Evolutionary conservation across 2,113 vertebrate genomes (phyloP).

Genomic region (Acinonyx jubatus): DNA sequence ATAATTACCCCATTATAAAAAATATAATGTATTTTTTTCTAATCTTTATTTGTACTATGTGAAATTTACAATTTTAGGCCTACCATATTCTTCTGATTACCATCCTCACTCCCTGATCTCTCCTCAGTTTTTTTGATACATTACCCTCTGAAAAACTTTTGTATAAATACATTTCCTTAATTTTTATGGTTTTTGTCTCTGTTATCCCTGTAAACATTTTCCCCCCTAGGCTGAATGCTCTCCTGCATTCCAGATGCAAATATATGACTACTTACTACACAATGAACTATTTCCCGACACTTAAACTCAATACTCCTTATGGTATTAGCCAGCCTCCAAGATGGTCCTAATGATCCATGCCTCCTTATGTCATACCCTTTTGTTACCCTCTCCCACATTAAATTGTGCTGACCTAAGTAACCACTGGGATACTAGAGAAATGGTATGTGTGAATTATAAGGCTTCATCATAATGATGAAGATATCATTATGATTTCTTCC

Average conservation of each 20-base stretch:
- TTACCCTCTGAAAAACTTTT: neutral
- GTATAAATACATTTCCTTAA: neutral
- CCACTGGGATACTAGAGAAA: neutral
- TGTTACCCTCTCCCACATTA: neutral
- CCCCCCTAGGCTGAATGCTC: neutral
- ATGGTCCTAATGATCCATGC: neutral
- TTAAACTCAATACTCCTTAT: neutral
- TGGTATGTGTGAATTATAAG: neutral
- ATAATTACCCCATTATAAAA: neutral
- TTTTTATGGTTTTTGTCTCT: neutral
- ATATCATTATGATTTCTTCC: neutral
- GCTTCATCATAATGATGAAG: neutral
- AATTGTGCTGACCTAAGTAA: neutral
- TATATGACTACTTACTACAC: neutral
- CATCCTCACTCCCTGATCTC: neutral
- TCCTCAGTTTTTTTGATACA: neutral
- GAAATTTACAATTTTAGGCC: neutral
- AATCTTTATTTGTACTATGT: neutral
- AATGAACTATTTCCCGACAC: neutral
- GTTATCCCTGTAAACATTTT: neutral
- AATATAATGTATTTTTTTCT: neutral
- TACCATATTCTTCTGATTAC: neutral
- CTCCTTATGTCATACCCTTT: neutral
- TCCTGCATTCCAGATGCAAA: neutral
- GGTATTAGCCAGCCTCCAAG: neutral